These are phyloP conservation scores for Chalcosyrphus nemorum DNA, from an alignment of 2,888 invertebrate species.

Conservation along the genomic window DNA sequence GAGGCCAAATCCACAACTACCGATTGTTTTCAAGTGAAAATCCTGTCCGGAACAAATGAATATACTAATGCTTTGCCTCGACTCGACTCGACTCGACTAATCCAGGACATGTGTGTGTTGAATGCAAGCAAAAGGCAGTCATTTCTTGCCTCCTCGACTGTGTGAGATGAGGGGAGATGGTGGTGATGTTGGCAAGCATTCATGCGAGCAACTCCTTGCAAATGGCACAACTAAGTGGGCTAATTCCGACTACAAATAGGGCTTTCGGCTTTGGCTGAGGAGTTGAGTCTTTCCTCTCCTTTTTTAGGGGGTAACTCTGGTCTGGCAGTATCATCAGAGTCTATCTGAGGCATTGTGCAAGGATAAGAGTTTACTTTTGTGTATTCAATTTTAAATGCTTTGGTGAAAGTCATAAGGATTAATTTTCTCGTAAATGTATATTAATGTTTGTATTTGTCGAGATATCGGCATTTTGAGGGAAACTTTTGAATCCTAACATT, in stretches of 20 bases:
- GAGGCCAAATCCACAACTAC: not conserved
- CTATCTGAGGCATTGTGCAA: constrained; percentile 3
- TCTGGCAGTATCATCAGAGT: not conserved
- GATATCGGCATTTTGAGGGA: not conserved
- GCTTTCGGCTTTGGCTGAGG: not conserved
- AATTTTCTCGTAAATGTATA: constrained; percentile 14
- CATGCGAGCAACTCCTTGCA: constrained; percentile 37
- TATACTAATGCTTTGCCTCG: constrained; percentile 13
- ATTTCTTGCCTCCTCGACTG: constrained; percentile 8
- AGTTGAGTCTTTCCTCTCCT: too few species aligned
- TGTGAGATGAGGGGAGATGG: too few species aligned
- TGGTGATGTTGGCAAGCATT: constrained; percentile 45
- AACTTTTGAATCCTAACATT: not conserved
- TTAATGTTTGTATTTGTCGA: not conserved
- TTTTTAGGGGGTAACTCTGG: not conserved
- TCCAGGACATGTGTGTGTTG: constrained; percentile 9
- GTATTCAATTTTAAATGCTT: constrained; percentile 12
- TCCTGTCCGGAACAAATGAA: constrained; percentile 34
- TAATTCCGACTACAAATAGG: constrained; percentile 42
- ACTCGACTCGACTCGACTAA: too few species aligned
- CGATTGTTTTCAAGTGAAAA: not conserved
- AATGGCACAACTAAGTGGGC: constrained; percentile 62
- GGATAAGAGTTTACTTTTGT: constrained; percentile 34
- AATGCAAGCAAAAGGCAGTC: constrained; percentile 39
- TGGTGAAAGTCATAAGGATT: constrained; percentile 33